A percentile compares a stretch with the other conserved stretches of the same genome.
These are phyloP conservation scores for Sciurus carolinensis DNA, from an alignment of 2,797 vertebrate species.

Conservation along the genomic window DNA sequence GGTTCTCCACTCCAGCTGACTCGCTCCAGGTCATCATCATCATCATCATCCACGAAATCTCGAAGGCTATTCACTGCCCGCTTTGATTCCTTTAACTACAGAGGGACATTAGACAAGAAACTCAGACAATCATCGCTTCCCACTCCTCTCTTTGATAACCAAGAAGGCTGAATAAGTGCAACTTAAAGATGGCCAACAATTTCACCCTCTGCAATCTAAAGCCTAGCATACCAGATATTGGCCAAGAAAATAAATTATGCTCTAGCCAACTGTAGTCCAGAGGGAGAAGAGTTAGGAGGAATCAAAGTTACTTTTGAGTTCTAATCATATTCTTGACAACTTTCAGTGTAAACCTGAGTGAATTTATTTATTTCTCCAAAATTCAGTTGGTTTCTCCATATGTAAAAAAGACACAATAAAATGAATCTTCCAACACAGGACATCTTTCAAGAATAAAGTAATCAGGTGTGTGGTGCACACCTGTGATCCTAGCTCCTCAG, in stretches of 20 bases:
- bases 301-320: conserved; percentile 8
- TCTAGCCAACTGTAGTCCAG: not conserved
- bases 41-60: conserved; percentile 91
- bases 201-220: not conserved
- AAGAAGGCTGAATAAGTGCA: not conserved
- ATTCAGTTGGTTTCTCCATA: not conserved
- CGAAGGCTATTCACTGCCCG: conserved; percentile 95
- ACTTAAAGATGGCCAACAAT: not conserved
- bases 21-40: conserved; percentile 94
- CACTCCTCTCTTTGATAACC: not conserved
- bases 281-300: not conserved
- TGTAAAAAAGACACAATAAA: conserved; percentile 16
- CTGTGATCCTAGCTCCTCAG: not conserved
- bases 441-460: conserved; percentile 61
- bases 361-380: conserved; percentile 31
- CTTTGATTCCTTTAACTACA: conserved; percentile 96
- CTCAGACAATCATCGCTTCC: not conserved
- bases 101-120: conserved; percentile 28
- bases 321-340: not conserved
- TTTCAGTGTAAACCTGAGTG: conserved; percentile 25
- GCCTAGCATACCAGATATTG: not conserved
- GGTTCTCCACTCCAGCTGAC: conserved; percentile 98
- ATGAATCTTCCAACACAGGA: not conserved
- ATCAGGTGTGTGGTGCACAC: too few species aligned
- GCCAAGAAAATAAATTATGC: not conserved